phyloP scores from a whole-genome alignment of 2,113 vertebrate species.

The Erpornis zantholeuca region DNA sequence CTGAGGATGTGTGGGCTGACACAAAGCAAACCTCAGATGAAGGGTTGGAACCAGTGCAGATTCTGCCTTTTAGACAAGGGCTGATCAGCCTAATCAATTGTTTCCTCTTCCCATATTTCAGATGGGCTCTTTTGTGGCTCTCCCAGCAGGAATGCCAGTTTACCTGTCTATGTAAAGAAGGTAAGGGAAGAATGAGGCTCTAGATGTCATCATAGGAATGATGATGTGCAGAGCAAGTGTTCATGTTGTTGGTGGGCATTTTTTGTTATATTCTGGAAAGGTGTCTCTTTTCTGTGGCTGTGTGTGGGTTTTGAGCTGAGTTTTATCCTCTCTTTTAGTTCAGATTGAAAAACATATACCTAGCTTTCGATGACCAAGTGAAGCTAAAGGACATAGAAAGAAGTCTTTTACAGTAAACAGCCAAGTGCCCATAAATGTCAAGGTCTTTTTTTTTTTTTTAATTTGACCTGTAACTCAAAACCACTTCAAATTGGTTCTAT shows the following conservation, averaged over 20 bases:
- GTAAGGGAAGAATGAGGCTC: neutral
- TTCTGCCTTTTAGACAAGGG: neutral
- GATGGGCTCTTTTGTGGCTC: rapidly evolving
- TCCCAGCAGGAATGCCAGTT: too few species aligned
- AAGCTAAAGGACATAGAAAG: neutral
- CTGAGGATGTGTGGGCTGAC: neutral
- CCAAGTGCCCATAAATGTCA: neutral
- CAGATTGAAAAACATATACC: neutral
- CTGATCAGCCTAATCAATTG: neutral
- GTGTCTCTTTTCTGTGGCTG: neutral
- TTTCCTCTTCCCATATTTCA: neutral
- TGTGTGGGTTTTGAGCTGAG: neutral
- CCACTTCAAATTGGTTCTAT: neutral
- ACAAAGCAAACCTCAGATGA: neutral
- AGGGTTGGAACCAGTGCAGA: rapidly evolving
- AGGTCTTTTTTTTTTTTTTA: neutral
- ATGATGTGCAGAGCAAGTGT: neutral
- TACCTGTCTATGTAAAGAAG: neutral
- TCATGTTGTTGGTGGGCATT: too few species aligned
- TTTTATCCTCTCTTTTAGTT: neutral
- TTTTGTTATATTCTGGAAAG: neutral
- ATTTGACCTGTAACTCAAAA: neutral
- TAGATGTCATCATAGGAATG: neutral
- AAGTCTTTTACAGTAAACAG: neutral
- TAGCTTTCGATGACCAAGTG: neutral